Base-by-base conservation (phyloP, 1,140 invertebrate species). In the Agrilus planipennis region DNA sequence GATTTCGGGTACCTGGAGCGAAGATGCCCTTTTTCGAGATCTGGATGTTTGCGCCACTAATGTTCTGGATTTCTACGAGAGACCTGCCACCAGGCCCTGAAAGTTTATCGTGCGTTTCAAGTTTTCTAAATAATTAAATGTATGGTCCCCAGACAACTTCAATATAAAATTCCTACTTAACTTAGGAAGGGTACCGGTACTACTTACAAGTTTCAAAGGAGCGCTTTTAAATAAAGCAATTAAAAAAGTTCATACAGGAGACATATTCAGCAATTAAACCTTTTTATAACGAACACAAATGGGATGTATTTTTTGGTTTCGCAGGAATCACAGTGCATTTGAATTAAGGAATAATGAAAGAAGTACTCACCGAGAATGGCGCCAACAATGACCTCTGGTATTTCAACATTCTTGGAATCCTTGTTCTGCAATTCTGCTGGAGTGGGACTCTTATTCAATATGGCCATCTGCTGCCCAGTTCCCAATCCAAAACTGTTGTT, bases 11-110 rank as follows among this genome's bases (percentile, higher is more conserved):
- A 62, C 91, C 89, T 49, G 91, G 90, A 55, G 88, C 88, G 72
- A 90, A 95, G 57, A 88, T 88, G 59, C 91, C 92, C 72, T 96
- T 95, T 76, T 97, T 97, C 51, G 90, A 94, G 66, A 97, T 95
- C 73, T 96, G 91, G 67, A 97, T 91, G 70, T 87, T 93, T 61
- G 91, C 90, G 62, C 90, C 89, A 63, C 87, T 93, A 63, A 87
- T 76, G 68, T 93, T 86, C 72, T 96, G 91, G 67, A 97, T 91
- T 75, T 97, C 91, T 57, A 93, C 84, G 60, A 97, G 78, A 61
- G 87, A 86, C 67, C 89, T 84, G 46, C 92, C 93, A 59, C 89
- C 89, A 53, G 88, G 91, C 67, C 79, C 79, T 79, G 64, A 22
- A 54, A 49, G 16, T n/a, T n/a, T n/a, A n/a, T n/a, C n/a, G n/a